Conservation (phyloP, 2,888 invertebrate species). For the Tyria jacobaeae region DNA sequence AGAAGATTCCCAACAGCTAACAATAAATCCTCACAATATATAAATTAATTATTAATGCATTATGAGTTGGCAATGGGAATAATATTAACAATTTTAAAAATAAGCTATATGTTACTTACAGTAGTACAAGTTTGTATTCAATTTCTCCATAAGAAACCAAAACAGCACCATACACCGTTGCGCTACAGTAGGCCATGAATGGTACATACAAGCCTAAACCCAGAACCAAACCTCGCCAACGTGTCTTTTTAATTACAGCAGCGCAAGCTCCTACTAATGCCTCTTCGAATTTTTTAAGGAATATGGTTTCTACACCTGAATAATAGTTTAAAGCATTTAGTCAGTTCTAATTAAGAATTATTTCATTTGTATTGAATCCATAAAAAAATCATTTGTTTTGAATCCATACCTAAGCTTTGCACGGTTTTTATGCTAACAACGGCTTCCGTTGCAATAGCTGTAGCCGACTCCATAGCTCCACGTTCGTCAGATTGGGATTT, state of each 20-base stretch:
- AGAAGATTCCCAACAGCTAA: too few species aligned
- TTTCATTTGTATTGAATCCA: not conserved
- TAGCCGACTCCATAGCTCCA: constrained; percentile 87
- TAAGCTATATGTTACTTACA: too few species aligned
- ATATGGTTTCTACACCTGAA: constrained; percentile 84
- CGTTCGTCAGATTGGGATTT: constrained; percentile 87
- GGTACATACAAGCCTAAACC: constrained; percentile 90
- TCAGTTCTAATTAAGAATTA: not conserved
- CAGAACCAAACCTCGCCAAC: constrained; percentile 89
- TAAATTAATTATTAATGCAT: too few species aligned
- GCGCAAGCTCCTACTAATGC: constrained; percentile 81
- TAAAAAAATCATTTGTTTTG: not conserved
- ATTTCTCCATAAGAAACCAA: constrained; percentile 88
- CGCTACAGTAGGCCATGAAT: constrained; percentile 89
- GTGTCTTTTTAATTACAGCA: constrained; percentile 86
- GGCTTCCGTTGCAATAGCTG: constrained; percentile 89
- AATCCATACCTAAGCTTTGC: constrained; percentile 85
- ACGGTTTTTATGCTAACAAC: constrained; percentile 89
- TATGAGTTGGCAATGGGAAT: too few species aligned
- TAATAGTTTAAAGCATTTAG: not conserved
- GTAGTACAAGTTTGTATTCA: constrained; percentile 88
- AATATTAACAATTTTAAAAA: too few species aligned
- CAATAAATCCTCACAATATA: too few species aligned
- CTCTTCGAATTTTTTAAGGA: constrained; percentile 84
- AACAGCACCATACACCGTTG: constrained; percentile 90